Evolutionary conservation across 2,888 invertebrate genomes (phyloP), one percentile per base, ranked within the genome.

Genomic region (Nowickia ferox): DNA sequence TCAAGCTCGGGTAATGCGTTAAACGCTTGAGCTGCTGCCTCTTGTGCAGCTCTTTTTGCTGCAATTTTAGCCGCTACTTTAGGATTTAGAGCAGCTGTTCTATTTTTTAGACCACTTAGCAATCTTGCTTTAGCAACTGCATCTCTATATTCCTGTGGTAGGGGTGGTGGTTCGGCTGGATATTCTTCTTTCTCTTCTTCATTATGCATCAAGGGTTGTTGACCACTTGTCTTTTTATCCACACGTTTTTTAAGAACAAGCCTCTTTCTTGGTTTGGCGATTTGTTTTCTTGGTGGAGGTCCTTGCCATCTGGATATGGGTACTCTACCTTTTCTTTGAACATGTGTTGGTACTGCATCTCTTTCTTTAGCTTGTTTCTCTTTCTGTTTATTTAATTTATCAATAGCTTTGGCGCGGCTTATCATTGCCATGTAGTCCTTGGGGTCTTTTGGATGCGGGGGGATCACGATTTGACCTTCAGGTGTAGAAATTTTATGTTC

Each of bases 81-180:
- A 4, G 85, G 82, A 71, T 86, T 86, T 19, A 86, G 17, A 22
- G 78, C 71, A 22, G 82, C 85, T 11, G 85, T 76, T 65, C n/a
- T 79, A 59, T 79, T 86, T 82, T 66, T 71, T 4, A 78, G 57
- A 1, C 85, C 85, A 15, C 40, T 75, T 15, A 82, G 15, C 6
- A 59, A 22, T 46, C 85, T 74, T 11, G 82, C 65, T 40, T 42
- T 75, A 13, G 85, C 85, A 40, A 86, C 75, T 1, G 69, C 75
- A 57, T 78, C 75, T 51, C 42, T 22, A 15, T 86, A 82, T 9
- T 79, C 63, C 17, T 63, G 74, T 9, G 82, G 8, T 11, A 82
- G 40, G 11, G 44, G 74, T 53, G 75, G 78, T 5, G 59, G 74
- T 65, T 71, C 75, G 2, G 38, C 15, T 9, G 80, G 76, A 38